Conservation (phyloP, 1,140 invertebrate genomes). For the Bombyx mandarina region DNA sequence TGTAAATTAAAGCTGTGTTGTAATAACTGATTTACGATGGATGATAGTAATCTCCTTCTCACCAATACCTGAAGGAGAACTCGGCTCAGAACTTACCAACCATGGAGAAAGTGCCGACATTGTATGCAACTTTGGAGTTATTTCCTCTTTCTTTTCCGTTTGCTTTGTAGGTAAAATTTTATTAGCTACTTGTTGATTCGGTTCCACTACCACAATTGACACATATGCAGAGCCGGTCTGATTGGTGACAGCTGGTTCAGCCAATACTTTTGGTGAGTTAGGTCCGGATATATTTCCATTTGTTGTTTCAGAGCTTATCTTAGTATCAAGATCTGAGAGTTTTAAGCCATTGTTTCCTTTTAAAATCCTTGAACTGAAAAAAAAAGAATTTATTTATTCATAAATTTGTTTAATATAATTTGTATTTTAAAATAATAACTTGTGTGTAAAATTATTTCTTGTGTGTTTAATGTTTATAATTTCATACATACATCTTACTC, state of each 20-base stretch:
- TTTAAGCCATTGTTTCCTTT: slow-evolving; percentile 98
- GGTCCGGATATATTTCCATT: slow-evolving; percentile 54
- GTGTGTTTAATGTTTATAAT: no score
- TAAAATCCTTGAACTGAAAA: slow-evolving; percentile 45
- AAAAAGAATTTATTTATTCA: no score
- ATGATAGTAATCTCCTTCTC: slow-evolving; percentile 78
- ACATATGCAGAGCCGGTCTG: slow-evolving; percentile 71
- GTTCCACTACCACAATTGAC: slow-evolving; percentile 72
- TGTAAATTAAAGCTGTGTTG: slow-evolving; percentile 79
- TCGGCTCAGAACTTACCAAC: slow-evolving; percentile 82
- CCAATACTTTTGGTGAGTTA: slow-evolving; percentile 61
- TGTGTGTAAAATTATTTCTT: no score
- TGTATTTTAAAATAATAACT: no score
- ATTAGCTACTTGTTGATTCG: slow-evolving; percentile 11
- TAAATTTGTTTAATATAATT: no score
- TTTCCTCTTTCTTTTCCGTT: slow-evolving; percentile 42
- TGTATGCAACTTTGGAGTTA: slow-evolving; percentile 51
- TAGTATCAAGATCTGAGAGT: slow-evolving; percentile 74
- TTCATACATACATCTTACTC: no score
- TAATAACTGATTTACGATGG: slow-evolving; percentile 85
- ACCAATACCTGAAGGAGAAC: slow-evolving; percentile 75
- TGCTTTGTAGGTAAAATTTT: slow-evolving; percentile 36
- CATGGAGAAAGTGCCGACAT: slow-evolving; percentile 79
- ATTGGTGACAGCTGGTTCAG: slow-evolving; percentile 53
- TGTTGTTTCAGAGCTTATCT: slow-evolving; percentile 60